Conservation (phyloP, 35 echinoderm and acorn worm genomes). For the Ptychodera flava region DNA sequence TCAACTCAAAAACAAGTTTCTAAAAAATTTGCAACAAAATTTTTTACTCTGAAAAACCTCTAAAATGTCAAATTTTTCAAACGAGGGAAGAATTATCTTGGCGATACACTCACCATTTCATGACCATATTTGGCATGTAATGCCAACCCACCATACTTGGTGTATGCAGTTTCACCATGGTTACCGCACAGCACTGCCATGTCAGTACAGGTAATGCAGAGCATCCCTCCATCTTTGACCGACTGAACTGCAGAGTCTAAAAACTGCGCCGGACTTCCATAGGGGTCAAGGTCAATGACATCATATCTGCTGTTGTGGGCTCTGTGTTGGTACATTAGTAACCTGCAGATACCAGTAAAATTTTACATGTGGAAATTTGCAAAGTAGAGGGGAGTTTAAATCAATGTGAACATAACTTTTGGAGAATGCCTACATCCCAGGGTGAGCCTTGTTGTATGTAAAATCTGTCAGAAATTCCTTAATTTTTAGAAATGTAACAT, state of each 20-base stretch:
- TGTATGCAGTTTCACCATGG: slow-evolving; percentile 67
- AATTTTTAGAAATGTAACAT: too few relatives aligned
- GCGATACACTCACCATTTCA: slow-evolving; percentile 69
- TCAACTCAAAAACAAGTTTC: too few relatives aligned
- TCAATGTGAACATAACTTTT: neutral
- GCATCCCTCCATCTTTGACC: slow-evolving; percentile 63
- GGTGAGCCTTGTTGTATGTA: neutral
- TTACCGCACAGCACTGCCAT: slow-evolving; percentile 90
- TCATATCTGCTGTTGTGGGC: slow-evolving; percentile 31
- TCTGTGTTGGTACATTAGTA: slow-evolving; percentile 79
- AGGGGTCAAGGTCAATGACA: slow-evolving; percentile 86
- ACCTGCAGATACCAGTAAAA: too few relatives aligned
- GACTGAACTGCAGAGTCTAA: slow-evolving; percentile 75
- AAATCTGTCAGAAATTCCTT: too few relatives aligned
- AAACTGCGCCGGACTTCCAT: slow-evolving; percentile 67
- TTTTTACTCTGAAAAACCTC: too few relatives aligned
- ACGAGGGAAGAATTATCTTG: too few relatives aligned
- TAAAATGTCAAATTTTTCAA: too few relatives aligned
- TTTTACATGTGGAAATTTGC: too few relatives aligned
- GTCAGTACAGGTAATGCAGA: slow-evolving; percentile 93
- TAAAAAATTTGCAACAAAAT: too few relatives aligned
- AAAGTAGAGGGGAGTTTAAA: neutral
- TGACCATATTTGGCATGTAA: slow-evolving; percentile 60
- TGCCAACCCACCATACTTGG: slow-evolving; percentile 84
- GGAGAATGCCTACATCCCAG: neutral